Evolutionary conservation across 2,797 vertebrate species (phyloP), one percentile per base, ranked within the genome.

Genomic region (Trachurus trachurus): DNA sequence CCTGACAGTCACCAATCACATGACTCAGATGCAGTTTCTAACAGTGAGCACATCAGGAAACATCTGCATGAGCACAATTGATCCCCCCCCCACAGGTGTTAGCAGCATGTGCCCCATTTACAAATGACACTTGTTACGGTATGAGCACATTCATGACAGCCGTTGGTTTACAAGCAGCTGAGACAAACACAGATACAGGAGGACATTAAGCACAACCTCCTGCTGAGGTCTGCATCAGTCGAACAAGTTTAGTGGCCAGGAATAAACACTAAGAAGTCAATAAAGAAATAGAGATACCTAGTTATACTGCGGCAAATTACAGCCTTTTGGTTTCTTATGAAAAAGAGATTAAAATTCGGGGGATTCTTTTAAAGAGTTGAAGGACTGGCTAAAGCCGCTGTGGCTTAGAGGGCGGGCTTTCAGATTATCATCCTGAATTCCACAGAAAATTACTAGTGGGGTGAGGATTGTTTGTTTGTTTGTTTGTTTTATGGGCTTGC

Each of bases 401-500:
- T 92, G 87, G 90, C 82, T 87, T 75, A 76, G 74, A 74, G 75
- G 54, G 85, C 86, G 78, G 78, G 82, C 73, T 93, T 94, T 92
- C 75, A 90, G 91, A 93, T 94, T 87, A 93, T 91, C 90, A 71
- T 82, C 50, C 85, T 58, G 71, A 91, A 94, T 93, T 94, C 93
- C 92, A 88, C 87, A n/a, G 74, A 91, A 95, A 93, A 93, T 89
- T 78, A 87, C 92, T 88, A 15, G 87, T 91, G 88, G 91, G 91
- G 84, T 92, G 92, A 94, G 94, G 92, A 93, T 93, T 93, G 45
- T 76, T 93, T 77, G 44, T 92, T 90, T 77, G 44, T 92, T 90
- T 42, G 65, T 22, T 70, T 37, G 57, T 70, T 84, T 91, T 91
- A 87, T 88, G 84, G 89, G 89, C 92, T 92, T 93, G 86, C 82